These are phyloP conservation scores for Seira ritae DNA, from an alignment of 2,888 invertebrate species.

Conservation along the genomic window DNA sequence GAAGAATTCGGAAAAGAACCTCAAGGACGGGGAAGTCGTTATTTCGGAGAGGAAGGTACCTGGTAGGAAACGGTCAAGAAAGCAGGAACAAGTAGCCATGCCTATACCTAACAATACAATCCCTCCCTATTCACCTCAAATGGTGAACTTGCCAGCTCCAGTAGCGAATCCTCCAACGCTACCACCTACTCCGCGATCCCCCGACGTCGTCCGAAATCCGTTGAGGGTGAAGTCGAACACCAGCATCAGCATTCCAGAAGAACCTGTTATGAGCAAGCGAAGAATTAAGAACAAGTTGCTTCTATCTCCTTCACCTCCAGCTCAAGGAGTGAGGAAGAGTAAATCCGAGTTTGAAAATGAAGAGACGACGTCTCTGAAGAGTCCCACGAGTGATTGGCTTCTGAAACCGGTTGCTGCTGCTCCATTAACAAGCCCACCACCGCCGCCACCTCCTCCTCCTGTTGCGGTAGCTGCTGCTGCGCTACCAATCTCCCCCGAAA, in stretches of 20 bases:
- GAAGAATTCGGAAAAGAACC: conserved; percentile 90
- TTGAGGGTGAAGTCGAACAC: conserved; percentile 27
- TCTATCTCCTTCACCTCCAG: background rate
- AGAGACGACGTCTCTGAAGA: conserved; percentile 9
- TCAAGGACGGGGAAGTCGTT: conserved; percentile 77
- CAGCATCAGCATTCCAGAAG: conserved; percentile 21
- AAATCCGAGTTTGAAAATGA: background rate
- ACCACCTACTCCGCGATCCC: conserved; percentile 38
- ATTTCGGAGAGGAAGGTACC: conserved; percentile 48
- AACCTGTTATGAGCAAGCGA: conserved; percentile 21
- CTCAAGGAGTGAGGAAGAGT: background rate
- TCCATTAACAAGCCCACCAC: conserved; percentile 1
- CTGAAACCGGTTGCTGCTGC: background rate
- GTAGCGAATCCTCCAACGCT: background rate
- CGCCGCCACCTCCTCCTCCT: conserved; percentile 25
- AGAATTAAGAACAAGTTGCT: conserved; percentile 32
- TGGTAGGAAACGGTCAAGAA: conserved; percentile 47
- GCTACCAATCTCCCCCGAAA: background rate
- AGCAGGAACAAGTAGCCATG: conserved; percentile 25
- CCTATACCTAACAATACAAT: conserved; percentile 41
- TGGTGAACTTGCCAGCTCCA: background rate
- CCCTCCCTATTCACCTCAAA: background rate
- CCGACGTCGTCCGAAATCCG: conserved; percentile 21
- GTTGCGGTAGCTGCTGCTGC: no score
- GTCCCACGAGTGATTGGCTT: background rate